These are phyloP conservation scores for Parelbella ahira DNA, from an alignment of 2,888 invertebrate species.

Conservation along the genomic window DNA sequence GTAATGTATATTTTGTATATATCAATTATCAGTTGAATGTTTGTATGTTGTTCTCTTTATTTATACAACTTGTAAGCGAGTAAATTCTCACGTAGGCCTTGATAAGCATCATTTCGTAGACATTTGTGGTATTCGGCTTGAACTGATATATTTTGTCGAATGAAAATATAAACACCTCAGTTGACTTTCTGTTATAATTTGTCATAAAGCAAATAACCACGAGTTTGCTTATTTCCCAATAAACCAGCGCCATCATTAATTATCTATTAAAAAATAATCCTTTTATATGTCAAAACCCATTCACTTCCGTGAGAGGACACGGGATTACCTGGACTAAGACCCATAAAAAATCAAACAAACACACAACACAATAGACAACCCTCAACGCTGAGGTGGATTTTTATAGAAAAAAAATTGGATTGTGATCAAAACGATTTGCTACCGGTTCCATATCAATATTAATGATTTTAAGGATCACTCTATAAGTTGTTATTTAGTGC, in stretches of 20 bases:
- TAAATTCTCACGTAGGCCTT: too few species aligned
- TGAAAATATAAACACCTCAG: too few species aligned
- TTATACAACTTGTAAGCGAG: too few species aligned
- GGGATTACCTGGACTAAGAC: slow-evolving; percentile 74
- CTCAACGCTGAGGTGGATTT: slow-evolving; percentile 46
- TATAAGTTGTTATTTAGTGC: too few species aligned
- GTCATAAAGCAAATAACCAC: slow-evolving; percentile 8
- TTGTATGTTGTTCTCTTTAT: too few species aligned
- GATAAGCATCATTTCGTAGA: too few species aligned
- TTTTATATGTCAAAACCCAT: slow-evolving; percentile 74
- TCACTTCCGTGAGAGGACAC: slow-evolving; percentile 61
- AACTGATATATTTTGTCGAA: too few species aligned
- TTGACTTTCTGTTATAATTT: not conserved
- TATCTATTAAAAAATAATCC: slow-evolving; percentile 78
- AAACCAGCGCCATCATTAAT: slow-evolving; percentile 64
- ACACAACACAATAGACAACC: slow-evolving; percentile 59
- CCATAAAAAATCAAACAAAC: slow-evolving; percentile 70
- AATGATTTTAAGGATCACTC: too few species aligned
- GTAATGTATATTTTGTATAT: too few species aligned
- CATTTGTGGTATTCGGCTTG: too few species aligned
- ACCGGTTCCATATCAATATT: too few species aligned
- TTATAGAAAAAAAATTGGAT: slow-evolving; percentile 15
- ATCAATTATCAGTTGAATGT: too few species aligned
- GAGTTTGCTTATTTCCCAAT: slow-evolving; percentile 12
- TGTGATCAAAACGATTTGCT: slow-evolving; percentile 7